phyloP scores from a whole-genome alignment of 2,888 invertebrate species.

The Cryptocheilus praepositus region DNA sequence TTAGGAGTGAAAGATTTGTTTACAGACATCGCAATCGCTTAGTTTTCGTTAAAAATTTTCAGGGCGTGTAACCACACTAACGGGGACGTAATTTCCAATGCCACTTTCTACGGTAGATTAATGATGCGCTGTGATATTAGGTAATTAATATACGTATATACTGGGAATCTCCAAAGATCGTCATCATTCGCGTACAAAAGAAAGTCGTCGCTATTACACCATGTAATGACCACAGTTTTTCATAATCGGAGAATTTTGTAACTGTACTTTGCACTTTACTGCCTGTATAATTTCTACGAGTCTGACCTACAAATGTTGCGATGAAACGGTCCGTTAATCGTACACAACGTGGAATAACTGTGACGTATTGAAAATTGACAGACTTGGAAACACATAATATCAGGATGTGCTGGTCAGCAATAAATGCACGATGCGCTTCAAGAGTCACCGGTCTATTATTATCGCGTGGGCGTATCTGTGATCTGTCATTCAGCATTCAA shows the following conservation, averaged over 20 bases:
- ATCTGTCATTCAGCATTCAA: slow-evolving; percentile 1
- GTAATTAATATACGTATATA: too few species aligned
- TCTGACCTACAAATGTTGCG: background rate
- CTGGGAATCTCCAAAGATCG: background rate
- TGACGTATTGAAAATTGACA: background rate
- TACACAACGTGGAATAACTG: background rate
- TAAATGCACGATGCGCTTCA: background rate
- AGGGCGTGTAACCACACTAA: slow-evolving; percentile 2
- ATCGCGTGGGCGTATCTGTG: slow-evolving; percentile 3
- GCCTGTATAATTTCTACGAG: background rate
- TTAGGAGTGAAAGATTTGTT: too few species aligned
- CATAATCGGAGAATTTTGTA: background rate
- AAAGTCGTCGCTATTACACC: background rate
- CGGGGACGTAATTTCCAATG: background rate
- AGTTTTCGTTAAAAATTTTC: background rate
- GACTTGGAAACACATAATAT: background rate
- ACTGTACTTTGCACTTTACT: background rate
- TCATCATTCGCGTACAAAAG: background rate
- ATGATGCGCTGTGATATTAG: background rate
- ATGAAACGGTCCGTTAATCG: background rate
- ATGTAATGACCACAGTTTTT: background rate
- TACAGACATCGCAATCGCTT: too few species aligned
- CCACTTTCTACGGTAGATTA: slow-evolving; percentile 2
- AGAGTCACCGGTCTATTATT: slow-evolving; percentile 1
- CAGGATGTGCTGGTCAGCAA: too few species aligned